Conservation (phyloP, 2,113 vertebrate species). For the Saccopteryx bilineata region DNA sequence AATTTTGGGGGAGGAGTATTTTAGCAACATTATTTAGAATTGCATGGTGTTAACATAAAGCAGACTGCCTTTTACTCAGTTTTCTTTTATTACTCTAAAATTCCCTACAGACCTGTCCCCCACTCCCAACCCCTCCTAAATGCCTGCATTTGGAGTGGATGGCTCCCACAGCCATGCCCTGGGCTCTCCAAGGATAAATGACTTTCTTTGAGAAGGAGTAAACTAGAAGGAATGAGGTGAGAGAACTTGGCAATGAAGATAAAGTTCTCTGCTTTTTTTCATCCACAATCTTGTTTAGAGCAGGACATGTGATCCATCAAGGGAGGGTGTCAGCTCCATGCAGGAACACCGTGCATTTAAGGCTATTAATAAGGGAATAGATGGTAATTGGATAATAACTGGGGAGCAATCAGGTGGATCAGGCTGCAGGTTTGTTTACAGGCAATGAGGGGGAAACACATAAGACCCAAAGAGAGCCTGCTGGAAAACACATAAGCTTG, state of each 20-base stretch:
- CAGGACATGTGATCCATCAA: not conserved
- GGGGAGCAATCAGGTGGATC: not conserved
- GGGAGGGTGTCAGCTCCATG: not conserved
- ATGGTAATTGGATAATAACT: constrained; percentile 8
- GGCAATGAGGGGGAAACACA: not conserved
- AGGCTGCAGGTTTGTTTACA: not conserved
- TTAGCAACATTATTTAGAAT: constrained; percentile 1
- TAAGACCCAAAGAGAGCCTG: not conserved
- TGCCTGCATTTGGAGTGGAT: not conserved
- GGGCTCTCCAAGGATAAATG: not conserved
- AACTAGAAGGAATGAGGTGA: not conserved
- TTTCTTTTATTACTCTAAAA: not conserved
- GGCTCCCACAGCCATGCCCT: no score
- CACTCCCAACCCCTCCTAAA: not conserved
- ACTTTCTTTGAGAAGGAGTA: not conserved
- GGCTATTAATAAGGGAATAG: not conserved
- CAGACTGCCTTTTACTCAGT: not conserved
- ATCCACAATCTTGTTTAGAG: not conserved
- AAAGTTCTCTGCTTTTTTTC: not conserved
- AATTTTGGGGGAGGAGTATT: not conserved
- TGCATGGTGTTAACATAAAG: not conserved
- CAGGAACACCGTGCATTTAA: not conserved
- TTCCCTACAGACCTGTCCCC: not conserved
- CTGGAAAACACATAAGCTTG: not conserved
- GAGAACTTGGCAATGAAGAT: not conserved